A percentile compares a stretch with the other conserved stretches of the same genome.
Conservation (phyloP, 2,888 invertebrate species). For the Leptinotarsa tumamoca region DNA sequence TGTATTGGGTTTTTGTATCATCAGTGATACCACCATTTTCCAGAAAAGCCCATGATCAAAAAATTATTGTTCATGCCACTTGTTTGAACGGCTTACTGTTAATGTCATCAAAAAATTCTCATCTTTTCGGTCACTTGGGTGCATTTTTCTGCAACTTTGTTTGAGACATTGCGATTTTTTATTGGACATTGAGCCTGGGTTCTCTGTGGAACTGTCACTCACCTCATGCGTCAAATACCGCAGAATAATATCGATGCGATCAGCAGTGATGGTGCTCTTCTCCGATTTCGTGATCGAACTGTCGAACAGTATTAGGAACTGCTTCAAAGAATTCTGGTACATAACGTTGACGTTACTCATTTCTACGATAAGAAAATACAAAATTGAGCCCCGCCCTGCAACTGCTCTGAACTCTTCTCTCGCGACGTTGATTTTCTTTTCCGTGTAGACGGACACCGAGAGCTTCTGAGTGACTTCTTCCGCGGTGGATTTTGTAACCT, state of each 20-base stretch:
- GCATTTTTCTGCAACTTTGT: no score
- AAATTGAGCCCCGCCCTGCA: constrained; percentile 91
- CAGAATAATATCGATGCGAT: constrained; percentile 89
- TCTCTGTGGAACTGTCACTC: constrained; percentile 13
- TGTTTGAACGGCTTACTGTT: no score
- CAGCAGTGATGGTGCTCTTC: constrained; percentile 85
- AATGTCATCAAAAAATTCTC: no score
- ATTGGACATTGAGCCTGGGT: no score
- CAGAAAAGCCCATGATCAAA: no score
- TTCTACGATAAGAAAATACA: constrained; percentile 96
- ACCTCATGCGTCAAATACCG: constrained; percentile 87
- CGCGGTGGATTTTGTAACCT: constrained; percentile 85
- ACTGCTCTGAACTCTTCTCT: constrained; percentile 96
- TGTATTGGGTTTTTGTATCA: no score
- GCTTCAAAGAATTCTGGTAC: constrained; percentile 96
- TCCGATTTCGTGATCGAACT: constrained; percentile 91
- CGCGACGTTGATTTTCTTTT: constrained; percentile 92
- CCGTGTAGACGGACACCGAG: constrained; percentile 91
- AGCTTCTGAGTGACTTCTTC: constrained; percentile 96
- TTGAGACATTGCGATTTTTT: no score
- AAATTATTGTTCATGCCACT: no score
- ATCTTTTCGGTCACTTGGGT: no score
- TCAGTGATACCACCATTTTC: no score
- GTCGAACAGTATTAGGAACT: constrained; percentile 94
- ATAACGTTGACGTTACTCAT: constrained; percentile 97